Evolutionary conservation across 1,140 invertebrate genomes (phyloP), one percentile per base, ranked within the genome.

Genomic region (Drosophila pseudoananassae): DNA sequence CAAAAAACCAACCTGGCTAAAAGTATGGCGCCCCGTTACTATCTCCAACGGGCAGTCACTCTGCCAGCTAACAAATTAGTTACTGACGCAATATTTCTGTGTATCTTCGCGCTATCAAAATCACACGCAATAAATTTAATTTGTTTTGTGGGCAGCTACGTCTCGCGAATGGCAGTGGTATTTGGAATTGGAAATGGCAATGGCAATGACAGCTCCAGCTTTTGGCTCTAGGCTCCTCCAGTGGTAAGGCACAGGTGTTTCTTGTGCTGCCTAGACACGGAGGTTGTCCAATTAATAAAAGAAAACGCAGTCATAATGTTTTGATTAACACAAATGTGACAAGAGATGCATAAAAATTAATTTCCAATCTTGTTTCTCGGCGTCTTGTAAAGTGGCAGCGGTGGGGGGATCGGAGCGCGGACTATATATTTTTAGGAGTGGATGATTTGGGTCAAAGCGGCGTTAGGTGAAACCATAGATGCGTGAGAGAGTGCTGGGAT

Each of bases 111-210:
- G 74, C 84, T 88, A 83, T 88, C 83, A 83, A 88, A 88, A 88
- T 88, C 83, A 88, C 83, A 88, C 83, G 83, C 83, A 88, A 88
- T 88, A 88, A 88, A 88, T 88, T 83, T 66, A 70, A 88, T 79
- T 88, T 83, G 66, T 52, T 45, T 76, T 51, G 53, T 49, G 59
- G 72, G 59, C 59, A 68, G 57, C 27, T 29, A 29, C 15, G 7
- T 15, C 17, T 20, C 9, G 15, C 17, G 10, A 46, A 29, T 33
- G 29, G 27, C 9, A 17, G 15, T 50, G 50, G 9, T 17, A 20
- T 3, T 31, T 20, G 29, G 27, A 17, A 31, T 31, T 25, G 50
- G 15, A 33, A 52, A 15, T 33, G 50, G 50, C 15, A 69, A 38
- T 56, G 63, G 43, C 65, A 69, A 47, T 66, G 65, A 68, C 65